Base-by-base conservation (phyloP, 1,140 invertebrate species). In the Drosophila nasuta region DNA sequence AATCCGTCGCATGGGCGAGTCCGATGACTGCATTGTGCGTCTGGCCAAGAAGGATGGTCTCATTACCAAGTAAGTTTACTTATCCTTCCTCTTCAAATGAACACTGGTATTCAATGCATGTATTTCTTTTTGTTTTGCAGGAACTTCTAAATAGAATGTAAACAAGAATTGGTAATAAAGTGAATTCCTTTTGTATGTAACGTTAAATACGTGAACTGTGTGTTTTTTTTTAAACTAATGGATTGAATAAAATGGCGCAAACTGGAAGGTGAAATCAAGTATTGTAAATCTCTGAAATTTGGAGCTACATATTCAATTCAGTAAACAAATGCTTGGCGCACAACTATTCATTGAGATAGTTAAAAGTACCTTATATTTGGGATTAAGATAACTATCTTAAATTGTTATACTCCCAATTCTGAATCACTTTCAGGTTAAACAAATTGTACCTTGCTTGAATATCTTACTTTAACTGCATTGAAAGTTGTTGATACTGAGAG, bases 1-100 rank as follows among this genome's bases (percentile, higher is more conserved):
- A 74, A 98, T 99, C 93, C 94, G 99, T 82, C 94, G 97, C 89
- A 99, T 99, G 99, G 98, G 98, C 82, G 98, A 99, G 95, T 98
- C 97, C 17, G 98, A 99, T 93, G 98, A 99, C 93, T 99, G 98
- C 91, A 96, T 99, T 66, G 96, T 96, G 51, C 95, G 98, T 91
- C 94, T 99, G 89, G 97, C 97, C 43, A 99, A 99, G 94, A 97
- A 97, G 83, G 98, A 99, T 93, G 97, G 96, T 75, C 95, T 99
- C 90, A 93, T 99, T 77, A 95, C 97, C 54, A 98, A 98, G 95
- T 95, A 83, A 93, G 91, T 82, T 10, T 8, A 6, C 1, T 3
- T n/a, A n/a, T 33, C 1, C 3, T 10, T 15, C 33, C n/a, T 13
- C 6, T 11, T 35, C 1, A 3, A 33, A 15, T 0, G 1, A 4